Conservation (phyloP, 2,113 vertebrate genomes). For the Gavialis gangeticus region DNA sequence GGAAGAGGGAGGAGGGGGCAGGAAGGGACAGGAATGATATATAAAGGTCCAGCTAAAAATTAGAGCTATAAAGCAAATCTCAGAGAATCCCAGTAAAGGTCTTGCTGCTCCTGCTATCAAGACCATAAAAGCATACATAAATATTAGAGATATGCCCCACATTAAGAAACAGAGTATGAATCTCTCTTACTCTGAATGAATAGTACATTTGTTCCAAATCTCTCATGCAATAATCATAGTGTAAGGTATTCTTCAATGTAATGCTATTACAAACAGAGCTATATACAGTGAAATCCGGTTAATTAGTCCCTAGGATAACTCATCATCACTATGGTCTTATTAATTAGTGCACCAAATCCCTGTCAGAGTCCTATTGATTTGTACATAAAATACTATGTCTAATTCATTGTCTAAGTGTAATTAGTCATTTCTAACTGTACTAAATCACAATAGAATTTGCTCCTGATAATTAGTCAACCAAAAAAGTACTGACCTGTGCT, state of each 20-base stretch:
- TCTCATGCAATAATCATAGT: neutral
- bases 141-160: neutral
- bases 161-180: neutral
- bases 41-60: neutral
- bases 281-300: no score
- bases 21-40: no score
- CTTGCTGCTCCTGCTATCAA: neutral
- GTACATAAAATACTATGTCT: no score
- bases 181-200: neutral
- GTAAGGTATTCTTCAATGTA: neutral
- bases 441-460: no score
- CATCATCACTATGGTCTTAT: no score
- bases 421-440: no score
- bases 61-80: neutral
- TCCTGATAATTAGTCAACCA: no score
- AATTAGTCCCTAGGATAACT: no score
- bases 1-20: neutral
- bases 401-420: no score
- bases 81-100: neutral
- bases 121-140: fast-evolving
- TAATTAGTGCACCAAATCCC: no score
- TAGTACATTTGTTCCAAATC: neutral
- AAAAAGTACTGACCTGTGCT: no score
- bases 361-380: no score
- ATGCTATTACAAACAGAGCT: neutral